Evolutionary conservation across 1,140 invertebrate species (phyloP), one percentile per base, ranked within the genome.

Genomic region (Hylaeus volcanicus): DNA sequence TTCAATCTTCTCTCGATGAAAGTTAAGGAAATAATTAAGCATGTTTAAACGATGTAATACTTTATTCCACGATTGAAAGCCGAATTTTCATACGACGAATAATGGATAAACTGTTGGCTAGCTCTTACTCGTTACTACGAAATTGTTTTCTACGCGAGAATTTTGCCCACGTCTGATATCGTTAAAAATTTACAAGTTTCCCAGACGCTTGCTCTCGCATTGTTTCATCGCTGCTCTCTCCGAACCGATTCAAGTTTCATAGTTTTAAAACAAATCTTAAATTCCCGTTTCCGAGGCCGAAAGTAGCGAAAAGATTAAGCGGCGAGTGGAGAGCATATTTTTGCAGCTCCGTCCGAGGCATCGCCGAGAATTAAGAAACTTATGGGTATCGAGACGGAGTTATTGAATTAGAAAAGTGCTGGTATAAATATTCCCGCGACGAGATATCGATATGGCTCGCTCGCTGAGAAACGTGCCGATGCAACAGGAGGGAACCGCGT

Each of bases 401-500:
- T 78, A 78, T 71, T 78, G 75, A 72, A 78, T 78, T 72, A 72
- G 39, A 72, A 78, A 60, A 37, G 12, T 8, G 43, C 5, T 8
- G 5, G 14, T 61, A 55, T 78, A 78, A 72, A 72, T 71, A 71
- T 78, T 78, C 68, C 68, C 39, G 11, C 15, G 6, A 37, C 56
- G 68, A 71, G 58, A 72, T 78, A 78, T 78, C 75, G 75, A 78
- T 78, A 78, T 15, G 45, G 41, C 37, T 5, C 26, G 2, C 26
- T 41, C 68, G 75, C 71, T 72, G 56, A 55, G 48, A 26, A 61
- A 78, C 68, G 15, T 70, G 68, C 15, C n/a, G 39, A 12, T 63
- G 75, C 75, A 78, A 75, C 63, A 66, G 69, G 76, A 78, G 48
- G 26, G 51, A 56, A n/a, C 2, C 41, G 83, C 63, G 58, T 56